Percentiles rank a stretch among this genome's conserved stretches.
These are phyloP conservation scores for Watersipora subatra DNA, from an alignment of 1,140 invertebrate genomes.

Conservation along the genomic window DNA sequence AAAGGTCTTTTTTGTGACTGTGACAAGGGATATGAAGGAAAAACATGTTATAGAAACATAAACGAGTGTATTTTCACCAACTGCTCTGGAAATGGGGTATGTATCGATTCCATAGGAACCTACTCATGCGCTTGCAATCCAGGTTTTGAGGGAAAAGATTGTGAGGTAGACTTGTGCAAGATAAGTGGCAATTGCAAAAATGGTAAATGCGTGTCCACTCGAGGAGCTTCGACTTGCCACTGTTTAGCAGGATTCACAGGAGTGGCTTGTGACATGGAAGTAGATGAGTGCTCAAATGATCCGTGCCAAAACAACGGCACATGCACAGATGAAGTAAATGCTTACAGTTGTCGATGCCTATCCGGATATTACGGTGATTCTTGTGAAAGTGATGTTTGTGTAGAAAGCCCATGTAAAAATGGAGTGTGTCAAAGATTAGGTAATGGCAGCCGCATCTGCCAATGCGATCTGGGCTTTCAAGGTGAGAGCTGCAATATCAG, in stretches of 20 bases:
- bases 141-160: constrained; percentile 61
- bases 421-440: background rate
- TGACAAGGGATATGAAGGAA: constrained; percentile 71
- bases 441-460: constrained; percentile 50
- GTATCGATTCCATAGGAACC: constrained; percentile 55
- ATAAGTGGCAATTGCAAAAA: constrained; percentile 82
- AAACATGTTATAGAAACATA: constrained; percentile 40
- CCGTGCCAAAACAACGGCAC: constrained; percentile 44
- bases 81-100: constrained; percentile 51
- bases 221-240: constrained; percentile 15
- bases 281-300: constrained; percentile 9
- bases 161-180: constrained; percentile 83
- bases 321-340: constrained; percentile 59
- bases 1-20: constrained; percentile 67
- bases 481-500: constrained; percentile 52
- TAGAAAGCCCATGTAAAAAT: background rate
- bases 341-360: constrained; percentile 45
- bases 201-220: constrained; percentile 77
- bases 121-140: constrained; percentile 45
- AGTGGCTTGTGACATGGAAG: constrained; percentile 58
- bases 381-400: constrained; percentile 83
- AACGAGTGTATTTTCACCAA: constrained; percentile 27
- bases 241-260: constrained; percentile 15
- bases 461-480: constrained; percentile 67
- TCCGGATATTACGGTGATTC: constrained; percentile 55